phyloP scores from a whole-genome alignment of 1,140 invertebrate species.

The Mizuhopecten yessoensis region DNA sequence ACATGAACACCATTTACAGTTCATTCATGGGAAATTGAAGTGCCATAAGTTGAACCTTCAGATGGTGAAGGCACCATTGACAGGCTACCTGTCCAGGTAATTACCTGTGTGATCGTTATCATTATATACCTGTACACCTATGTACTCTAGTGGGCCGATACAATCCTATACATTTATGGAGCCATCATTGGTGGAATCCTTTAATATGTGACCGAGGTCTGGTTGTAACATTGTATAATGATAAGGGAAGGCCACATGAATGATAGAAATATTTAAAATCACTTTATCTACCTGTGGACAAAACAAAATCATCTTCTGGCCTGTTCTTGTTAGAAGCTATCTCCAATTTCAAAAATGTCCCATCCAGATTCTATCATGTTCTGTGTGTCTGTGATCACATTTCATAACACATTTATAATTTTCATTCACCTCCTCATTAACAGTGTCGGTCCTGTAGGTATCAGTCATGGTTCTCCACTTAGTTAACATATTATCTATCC shows the following conservation, averaged over 20 bases:
- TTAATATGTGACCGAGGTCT: neutral
- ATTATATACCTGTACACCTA: neutral
- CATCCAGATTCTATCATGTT: neutral
- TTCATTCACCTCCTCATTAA: neutral
- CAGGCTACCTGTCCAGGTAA: no score
- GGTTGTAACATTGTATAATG: constrained; percentile 26
- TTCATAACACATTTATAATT: constrained; percentile 22
- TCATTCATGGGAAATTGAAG: constrained; percentile 14
- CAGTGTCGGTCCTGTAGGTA: no score
- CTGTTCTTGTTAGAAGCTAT: neutral
- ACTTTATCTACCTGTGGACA: neutral
- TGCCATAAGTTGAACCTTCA: neutral
- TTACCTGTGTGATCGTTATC: neutral
- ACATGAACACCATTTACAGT: neutral
- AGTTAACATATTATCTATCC: no score
- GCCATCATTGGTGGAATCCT: neutral
- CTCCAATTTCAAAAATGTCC: neutral
- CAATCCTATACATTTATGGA: neutral
- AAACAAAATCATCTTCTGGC: neutral
- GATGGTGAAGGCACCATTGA: neutral
- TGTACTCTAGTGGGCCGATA: neutral
- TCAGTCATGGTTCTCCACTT: no score
- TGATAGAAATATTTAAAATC: neutral
- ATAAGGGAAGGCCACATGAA: neutral
- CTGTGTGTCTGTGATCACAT: neutral